phyloP scores from a whole-genome alignment of 2,113 vertebrate genomes.

The Apus apus region DNA sequence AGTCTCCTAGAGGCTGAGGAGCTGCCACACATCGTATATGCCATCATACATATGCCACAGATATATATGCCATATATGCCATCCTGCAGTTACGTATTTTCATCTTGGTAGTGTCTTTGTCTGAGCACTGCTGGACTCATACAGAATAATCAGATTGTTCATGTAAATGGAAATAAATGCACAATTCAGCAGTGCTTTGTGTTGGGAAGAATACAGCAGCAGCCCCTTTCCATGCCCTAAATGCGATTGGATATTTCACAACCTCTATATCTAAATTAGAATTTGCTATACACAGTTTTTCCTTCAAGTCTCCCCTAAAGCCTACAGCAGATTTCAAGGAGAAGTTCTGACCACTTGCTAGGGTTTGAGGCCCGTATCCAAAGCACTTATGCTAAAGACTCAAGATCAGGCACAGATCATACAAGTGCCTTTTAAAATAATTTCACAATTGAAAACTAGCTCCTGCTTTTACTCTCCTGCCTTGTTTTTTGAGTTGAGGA shows the following conservation, averaged over 20 bases:
- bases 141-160: neutral
- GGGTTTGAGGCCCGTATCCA: neutral
- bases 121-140: neutral
- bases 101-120: neutral
- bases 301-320: neutral
- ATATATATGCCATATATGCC: too few relatives aligned
- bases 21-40: rapidly evolving
- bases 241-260: neutral
- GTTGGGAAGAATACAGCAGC: rapidly evolving
- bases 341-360: neutral
- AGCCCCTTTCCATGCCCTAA: neutral
- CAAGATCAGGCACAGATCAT: neutral
- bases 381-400: neutral
- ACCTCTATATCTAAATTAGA: neutral
- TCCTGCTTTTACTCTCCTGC: neutral
- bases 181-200: neutral
- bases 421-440: neutral
- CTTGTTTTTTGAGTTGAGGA: neutral
- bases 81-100: neutral
- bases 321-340: neutral
- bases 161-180: neutral
- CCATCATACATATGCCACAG: too few relatives aligned
- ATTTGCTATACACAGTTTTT: neutral
- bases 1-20: neutral
- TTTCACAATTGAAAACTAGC: neutral